Percentiles rank a stretch among this genome's conserved stretches.
phyloP scores from a whole-genome alignment of 2,113 vertebrate genomes.

The Ictidomys tridecemlineatus region DNA sequence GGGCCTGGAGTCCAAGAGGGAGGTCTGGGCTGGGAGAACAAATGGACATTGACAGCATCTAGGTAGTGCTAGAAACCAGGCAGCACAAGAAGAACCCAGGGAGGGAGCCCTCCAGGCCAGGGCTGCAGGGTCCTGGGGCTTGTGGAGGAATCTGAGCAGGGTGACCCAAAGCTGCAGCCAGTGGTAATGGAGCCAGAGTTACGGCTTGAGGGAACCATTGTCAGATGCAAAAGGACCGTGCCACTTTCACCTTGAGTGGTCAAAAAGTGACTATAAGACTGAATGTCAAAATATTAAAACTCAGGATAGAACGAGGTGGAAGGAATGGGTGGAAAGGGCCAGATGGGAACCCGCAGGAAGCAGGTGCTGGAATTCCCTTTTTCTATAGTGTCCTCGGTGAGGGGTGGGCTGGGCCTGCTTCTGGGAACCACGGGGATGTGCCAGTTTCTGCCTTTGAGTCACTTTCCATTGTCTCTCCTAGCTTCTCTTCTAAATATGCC shows the following conservation, averaged over 20 bases:
- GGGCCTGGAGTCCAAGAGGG: not conserved
- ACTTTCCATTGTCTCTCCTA: slow-evolving; percentile 10
- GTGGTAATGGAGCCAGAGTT: not conserved
- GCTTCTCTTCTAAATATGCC: not conserved
- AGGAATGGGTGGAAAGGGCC: not conserved
- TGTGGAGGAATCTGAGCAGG: not conserved
- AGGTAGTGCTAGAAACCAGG: not conserved
- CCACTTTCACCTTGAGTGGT: not conserved
- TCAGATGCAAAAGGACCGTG: not conserved
- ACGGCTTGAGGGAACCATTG: not conserved
- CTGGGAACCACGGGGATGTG: not conserved
- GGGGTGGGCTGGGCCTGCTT: not conserved
- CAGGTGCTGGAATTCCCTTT: not conserved
- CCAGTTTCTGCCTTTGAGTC: not conserved
- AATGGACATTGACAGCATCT: accelerated
- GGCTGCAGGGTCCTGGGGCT: not conserved
- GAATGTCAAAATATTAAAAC: not conserved
- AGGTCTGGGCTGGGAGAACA: not conserved
- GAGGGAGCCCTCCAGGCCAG: not conserved
- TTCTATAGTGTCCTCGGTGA: not conserved
- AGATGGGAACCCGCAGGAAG: not conserved
- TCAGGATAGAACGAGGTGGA: not conserved
- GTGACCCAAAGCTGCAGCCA: not conserved
- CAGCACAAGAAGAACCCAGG: not conserved
- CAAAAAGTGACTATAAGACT: not conserved